Base-by-base conservation (phyloP, 2,888 invertebrate species). In the Cantharis lateralis region DNA sequence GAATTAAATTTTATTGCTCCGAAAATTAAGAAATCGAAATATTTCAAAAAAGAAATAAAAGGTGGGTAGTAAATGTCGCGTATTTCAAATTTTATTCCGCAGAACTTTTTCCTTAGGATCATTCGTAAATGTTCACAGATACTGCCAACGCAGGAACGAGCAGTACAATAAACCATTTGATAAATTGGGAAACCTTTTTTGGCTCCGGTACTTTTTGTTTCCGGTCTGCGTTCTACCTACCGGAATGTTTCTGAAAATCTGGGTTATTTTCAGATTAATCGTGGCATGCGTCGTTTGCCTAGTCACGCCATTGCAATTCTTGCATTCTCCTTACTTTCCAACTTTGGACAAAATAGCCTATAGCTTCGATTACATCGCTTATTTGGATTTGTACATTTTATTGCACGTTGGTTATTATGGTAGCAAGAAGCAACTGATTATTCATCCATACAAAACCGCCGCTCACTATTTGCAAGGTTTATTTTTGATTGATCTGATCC, bases 381-480 rank as follows among this genome's bases (percentile, higher is more conserved):
- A 90, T 77, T 68, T 89, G 3, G 91, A 91, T 80, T 82, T 91
- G 72, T 91, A 90, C 80, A 78, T 91, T 70, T 90, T 89, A 89
- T 84, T 90, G 0, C 90, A 90, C 78, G 89, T 91, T 3, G 90
- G 90, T 10, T 91, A 87, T 81, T 91, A 90, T 76, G 90, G 90
- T 0, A 77, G 86, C 0, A 88, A 89, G 81, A 89, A 90, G 79
- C 90, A 90, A 79, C 83, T 90, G 10, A 89, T 91, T 74, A 89
- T 89, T 79, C 91, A 91, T 84, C 91, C 91, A 10, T 89, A 89
- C 81, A 85, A 89, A 83, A 91, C 91, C 7, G 90, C 91, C 1
- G 87, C 83, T 77, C 87, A 90, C 80, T 91, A 90, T 84, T 79
- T 90, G 10, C 87, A 90, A 88, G 87, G 89, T 9, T 84, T 88